Base-by-base conservation (phyloP, 2,888 invertebrate species). In the Hecatera dysodea region DNA sequence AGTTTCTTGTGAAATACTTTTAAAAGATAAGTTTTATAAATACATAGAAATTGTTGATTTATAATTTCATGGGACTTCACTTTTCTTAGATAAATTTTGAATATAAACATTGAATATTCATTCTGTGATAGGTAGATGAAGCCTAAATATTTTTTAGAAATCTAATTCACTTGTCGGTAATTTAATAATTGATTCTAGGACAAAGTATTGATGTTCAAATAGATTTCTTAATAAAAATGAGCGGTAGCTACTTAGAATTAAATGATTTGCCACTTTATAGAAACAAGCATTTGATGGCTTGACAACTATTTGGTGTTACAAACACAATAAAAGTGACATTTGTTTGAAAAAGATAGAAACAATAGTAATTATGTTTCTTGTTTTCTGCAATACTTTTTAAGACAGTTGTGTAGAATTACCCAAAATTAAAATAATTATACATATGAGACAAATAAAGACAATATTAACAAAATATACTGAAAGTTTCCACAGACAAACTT, bases 401-500 rank as follows among this genome's bases (percentile, higher is more conserved):
- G 19, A 19, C 19, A 46, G 7, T 67, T 48, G 33, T 71, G 73
- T 48, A 72, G 61, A 72, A 74, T 12, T 0, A 44, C 55, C 55
- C 36, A 22, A 56, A 56, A 72, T 42, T 57, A 79, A 79, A 52
- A 73, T 46, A 74, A 6, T 60, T 62, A 75, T 44, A 79, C 11
- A 55, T 69, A 72, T 48, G 74, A 75, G 56, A 75, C 22, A 53
- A 36, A 68, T 44, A 68, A 22, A 70, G 42, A 33, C 80, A 74
- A 73, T 74, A 82, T 72, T 76, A 72, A 61, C 52, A 75, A 64
- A 63, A 61, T 55, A 73, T 65, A 72, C 24, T 42, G 61, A 39
- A 72, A 67, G 60, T 75, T 88, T 86, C 92, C 92, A 92, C 91
- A 91, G 92, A 91, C 88, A 86, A 88, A 46, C 72, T 79, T 73